Evolutionary conservation across 2,888 invertebrate genomes (phyloP).

Genomic region (Microctonus aethiopoides): DNA sequence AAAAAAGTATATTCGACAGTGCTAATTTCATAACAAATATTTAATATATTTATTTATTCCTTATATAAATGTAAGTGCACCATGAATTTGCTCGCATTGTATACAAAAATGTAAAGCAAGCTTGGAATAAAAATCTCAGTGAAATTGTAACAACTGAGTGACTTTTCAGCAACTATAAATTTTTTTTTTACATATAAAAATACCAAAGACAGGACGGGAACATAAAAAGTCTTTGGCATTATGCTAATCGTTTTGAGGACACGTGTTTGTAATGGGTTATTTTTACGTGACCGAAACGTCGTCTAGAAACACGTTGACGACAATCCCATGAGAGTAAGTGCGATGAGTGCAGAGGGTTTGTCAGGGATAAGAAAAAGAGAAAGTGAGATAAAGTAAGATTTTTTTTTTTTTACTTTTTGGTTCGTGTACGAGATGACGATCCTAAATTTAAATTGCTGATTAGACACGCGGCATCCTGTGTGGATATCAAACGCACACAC

Average conservation of each 20-base stretch:
- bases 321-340: neutral
- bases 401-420: constrained; percentile 11
- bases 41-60: neutral
- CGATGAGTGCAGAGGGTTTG: neutral
- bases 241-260: constrained; percentile 60
- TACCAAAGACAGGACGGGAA: neutral
- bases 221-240: constrained; percentile 42
- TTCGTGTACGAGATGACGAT: constrained; percentile 5
- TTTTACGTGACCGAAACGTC: constrained; percentile 50
- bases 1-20: neutral
- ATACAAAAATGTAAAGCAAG: neutral
- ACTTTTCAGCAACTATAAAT: neutral
- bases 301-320: constrained; percentile 18
- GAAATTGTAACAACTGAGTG: neutral
- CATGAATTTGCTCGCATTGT: neutral
- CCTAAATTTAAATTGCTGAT: constrained; percentile 47
- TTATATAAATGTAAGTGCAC: neutral
- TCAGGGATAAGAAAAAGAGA: neutral
- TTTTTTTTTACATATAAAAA: constrained; percentile 34
- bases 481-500: constrained; percentile 9
- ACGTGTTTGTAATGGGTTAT: constrained; percentile 61
- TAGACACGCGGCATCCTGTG: constrained; percentile 24
- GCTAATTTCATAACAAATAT: neutral
- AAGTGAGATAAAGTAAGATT: neutral
- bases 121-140: neutral